These are phyloP conservation scores for Danionella cerebrum DNA, from an alignment of 2,113 vertebrate species.

Conservation along the genomic window DNA sequence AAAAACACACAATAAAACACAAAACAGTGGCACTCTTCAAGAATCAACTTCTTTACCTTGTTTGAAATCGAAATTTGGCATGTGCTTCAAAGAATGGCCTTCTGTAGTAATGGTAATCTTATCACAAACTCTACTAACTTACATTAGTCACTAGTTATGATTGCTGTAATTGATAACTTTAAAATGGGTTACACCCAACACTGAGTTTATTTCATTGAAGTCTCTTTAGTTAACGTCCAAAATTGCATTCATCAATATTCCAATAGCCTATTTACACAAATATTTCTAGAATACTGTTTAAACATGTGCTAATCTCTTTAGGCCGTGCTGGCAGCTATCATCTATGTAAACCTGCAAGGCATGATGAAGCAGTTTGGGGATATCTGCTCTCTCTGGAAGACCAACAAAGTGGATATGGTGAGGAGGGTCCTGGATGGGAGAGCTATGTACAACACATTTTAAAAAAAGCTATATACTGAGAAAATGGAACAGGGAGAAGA, in stretches of 20 bases:
- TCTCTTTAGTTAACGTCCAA: too few species aligned
- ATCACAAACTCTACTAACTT: too few species aligned
- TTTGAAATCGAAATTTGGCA: too few species aligned
- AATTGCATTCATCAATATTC: neutral
- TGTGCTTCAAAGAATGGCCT: too few species aligned
- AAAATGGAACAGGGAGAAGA: neutral
- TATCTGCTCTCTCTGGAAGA: conserved; percentile 72
- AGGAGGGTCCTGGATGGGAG: conserved; percentile 28
- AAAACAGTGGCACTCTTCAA: too few species aligned
- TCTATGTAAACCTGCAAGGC: conserved; percentile 85
- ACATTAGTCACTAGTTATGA: too few species aligned
- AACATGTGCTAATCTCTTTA: conserved; percentile 41
- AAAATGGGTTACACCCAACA: too few species aligned
- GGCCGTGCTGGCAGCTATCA: conserved; percentile 80
- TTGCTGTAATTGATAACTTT: too few species aligned
- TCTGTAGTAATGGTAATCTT: too few species aligned
- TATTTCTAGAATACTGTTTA: neutral
- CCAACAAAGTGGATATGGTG: conserved; percentile 80
- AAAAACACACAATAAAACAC: too few species aligned
- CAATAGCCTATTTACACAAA: neutral
- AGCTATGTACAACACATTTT: neutral
- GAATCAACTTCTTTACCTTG: too few species aligned
- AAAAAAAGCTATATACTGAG: neutral
- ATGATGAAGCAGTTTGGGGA: conserved; percentile 86
- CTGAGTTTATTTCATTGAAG: too few species aligned